Evolutionary conservation across 2,797 vertebrate species (phyloP), one percentile per base, ranked within the genome.

Genomic region (Alosa sapidissima): DNA sequence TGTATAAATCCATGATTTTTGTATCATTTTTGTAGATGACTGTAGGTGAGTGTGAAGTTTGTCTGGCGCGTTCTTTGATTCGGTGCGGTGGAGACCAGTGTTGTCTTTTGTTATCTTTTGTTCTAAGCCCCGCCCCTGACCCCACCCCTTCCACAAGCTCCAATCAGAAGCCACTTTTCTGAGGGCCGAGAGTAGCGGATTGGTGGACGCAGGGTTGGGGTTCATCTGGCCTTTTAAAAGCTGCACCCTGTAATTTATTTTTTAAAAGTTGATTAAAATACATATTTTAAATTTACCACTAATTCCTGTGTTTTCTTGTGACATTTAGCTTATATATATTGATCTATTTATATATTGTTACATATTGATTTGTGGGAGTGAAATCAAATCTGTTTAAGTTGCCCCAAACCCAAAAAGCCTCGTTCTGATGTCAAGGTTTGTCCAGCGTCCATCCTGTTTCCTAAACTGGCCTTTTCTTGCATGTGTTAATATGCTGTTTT

Each of bases 161-260:
- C 84, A 81, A 87, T 90, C 83, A 84, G 87, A 85, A 84, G 90
- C 87, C 75, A 86, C 36, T 78, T 81, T 81, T 72, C 3, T 75
- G 68, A 16, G 68, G 33, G 14, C 14, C 41, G 68, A 41, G 33
- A 75, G 68, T 13, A 75, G 85, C 84, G 81, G 88, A 88, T 89
- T 89, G 87, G 91, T 88, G 86, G 86, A 88, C 88, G 89, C 82
- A 86, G 88, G 84, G 11, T 45, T 7, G 87, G 36, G 45, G 14
- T 19, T 16, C 33, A 75, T 83, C 88, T 87, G 90, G 92, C 91
- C 90, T 90, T 95, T 93, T 93, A 94, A 93, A 94, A 92, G 90
- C 92, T 88, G 89, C 92, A 88, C 91, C 90, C 90, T 92, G 90
- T 95, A 95, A 95, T 95, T 95, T 95, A 95, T 95, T 95, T 95